Evolutionary conservation across 2,797 vertebrate species (phyloP).

Genomic region (Melanotaenia boesemani): DNA sequence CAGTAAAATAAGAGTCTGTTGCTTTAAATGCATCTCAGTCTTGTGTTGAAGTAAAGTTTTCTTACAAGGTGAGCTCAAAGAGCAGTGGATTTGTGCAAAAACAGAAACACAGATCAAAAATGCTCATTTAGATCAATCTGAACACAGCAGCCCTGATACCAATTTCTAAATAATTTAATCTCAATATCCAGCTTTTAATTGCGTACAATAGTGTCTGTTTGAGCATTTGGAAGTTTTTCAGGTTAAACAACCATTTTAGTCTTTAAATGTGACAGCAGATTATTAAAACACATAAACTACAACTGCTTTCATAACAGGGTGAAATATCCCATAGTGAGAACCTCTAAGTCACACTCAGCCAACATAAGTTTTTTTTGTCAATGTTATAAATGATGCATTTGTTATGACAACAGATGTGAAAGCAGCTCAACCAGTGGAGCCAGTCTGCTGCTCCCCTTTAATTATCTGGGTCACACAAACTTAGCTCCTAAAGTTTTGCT

Average conservation of each 20-base stretch:
- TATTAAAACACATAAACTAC: background rate
- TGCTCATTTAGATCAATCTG: background rate
- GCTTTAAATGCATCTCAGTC: background rate
- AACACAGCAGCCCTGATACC: background rate
- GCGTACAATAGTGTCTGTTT: background rate
- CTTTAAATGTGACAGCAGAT: background rate
- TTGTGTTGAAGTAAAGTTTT: background rate
- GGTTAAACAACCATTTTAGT: background rate
- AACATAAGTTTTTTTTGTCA: conserved; percentile 4
- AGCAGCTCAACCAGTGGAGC: conserved; percentile 37
- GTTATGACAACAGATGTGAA: conserved; percentile 38
- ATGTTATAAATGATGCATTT: conserved; percentile 13
- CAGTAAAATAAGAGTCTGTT: conserved; percentile 15
- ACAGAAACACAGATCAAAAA: background rate
- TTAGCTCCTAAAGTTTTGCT: background rate
- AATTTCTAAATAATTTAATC: background rate
- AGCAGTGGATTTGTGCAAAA: background rate
- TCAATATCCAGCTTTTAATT: background rate
- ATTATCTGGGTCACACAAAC: conserved; percentile 26
- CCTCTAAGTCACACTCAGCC: background rate
- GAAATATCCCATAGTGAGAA: no score
- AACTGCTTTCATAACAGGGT: background rate
- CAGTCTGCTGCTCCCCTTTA: conserved; percentile 5
- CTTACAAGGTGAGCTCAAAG: background rate
- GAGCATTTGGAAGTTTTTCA: background rate